phyloP scores from a whole-genome alignment of 2,888 invertebrate genomes.

The Fragum sueziense region DNA sequence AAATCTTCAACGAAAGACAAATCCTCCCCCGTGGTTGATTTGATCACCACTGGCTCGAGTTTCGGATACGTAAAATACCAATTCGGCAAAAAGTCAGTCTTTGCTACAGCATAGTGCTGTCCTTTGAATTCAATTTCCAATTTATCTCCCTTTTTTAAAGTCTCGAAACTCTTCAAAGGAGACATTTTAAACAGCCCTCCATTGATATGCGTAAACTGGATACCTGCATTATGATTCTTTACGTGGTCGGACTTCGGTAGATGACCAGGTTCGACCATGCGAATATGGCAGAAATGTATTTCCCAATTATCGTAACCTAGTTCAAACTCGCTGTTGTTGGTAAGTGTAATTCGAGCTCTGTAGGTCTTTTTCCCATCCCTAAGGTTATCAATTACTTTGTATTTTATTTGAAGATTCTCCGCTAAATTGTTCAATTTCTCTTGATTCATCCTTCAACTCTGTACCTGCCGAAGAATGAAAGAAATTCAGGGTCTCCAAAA shows the following conservation, averaged over 20 bases:
- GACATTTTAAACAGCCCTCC: conserved; percentile 73
- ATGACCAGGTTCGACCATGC: conserved; percentile 73
- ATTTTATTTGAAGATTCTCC: conserved; percentile 62
- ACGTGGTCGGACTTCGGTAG: conserved; percentile 64
- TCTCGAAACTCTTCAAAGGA: conserved; percentile 68
- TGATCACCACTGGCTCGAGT: conserved; percentile 66
- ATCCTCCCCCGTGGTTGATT: conserved; percentile 71
- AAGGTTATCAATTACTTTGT: conserved; percentile 72
- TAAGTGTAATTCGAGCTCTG: conserved; percentile 65
- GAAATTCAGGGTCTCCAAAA: background rate
- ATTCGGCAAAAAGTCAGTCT: conserved; percentile 74
- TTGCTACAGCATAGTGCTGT: conserved; percentile 74
- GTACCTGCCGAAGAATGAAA: background rate
- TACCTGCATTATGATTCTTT: conserved; percentile 60
- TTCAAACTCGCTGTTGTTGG: conserved; percentile 61
- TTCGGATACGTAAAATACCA: conserved; percentile 72
- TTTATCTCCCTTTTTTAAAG: conserved; percentile 65
- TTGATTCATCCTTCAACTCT: conserved; percentile 61
- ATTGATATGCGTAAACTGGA: conserved; percentile 72
- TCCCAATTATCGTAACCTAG: conserved; percentile 68
- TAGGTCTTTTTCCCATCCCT: conserved; percentile 70
- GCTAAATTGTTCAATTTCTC: conserved; percentile 62
- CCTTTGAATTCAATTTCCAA: conserved; percentile 68
- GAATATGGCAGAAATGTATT: conserved; percentile 75
- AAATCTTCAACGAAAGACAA: conserved; percentile 73